Conservation (phyloP, 2,888 invertebrate species). For the Philopedon plagiatum region DNA sequence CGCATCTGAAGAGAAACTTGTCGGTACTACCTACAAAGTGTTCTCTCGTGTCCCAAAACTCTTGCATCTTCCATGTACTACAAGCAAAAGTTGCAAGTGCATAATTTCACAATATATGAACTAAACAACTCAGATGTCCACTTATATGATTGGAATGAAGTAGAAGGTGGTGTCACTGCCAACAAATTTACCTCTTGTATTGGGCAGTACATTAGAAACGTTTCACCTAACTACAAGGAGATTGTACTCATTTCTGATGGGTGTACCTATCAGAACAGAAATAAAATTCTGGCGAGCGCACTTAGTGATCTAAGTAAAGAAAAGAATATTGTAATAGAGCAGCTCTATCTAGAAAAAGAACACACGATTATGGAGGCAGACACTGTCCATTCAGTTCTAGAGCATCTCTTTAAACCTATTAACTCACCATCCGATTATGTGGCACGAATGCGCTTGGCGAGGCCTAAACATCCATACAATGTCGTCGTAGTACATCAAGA, state of each 20-base stretch:
- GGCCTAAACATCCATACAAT: constrained; percentile 2
- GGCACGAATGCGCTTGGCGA: background rate
- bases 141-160: background rate
- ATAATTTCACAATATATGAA: background rate
- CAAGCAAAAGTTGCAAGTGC: background rate
- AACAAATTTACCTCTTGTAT: background rate
- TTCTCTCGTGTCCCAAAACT: background rate
- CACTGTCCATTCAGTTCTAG: background rate
- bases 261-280: background rate
- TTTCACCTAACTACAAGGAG: background rate
- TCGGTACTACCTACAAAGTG: no score
- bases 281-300: background rate
- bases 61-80: background rate
- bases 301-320: background rate
- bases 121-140: background rate
- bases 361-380: background rate
- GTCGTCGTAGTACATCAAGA: background rate
- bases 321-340: background rate
- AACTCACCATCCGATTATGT: background rate
- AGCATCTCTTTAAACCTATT: background rate
- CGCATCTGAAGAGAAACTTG: background rate
- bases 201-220: background rate
- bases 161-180: background rate
- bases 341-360: background rate
- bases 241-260: background rate